These are phyloP conservation scores for Leucophenga montana DNA, from an alignment of 2,888 invertebrate species.

Conservation along the genomic window DNA sequence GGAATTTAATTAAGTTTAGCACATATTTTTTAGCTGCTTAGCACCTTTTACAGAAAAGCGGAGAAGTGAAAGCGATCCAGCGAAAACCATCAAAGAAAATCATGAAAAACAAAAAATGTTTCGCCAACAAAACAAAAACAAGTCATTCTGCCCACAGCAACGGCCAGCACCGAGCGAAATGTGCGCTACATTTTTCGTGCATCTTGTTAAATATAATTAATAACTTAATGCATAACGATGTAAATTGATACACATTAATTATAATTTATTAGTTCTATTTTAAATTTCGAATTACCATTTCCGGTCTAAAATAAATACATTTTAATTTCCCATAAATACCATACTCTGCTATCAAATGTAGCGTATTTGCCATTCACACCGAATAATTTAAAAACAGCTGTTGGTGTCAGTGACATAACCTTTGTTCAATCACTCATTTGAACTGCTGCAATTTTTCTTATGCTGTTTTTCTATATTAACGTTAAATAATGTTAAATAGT, in stretches of 20 bases:
- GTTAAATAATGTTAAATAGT: slow-evolving; percentile 53
- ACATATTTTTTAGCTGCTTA: slow-evolving; percentile 1
- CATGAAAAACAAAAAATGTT: slow-evolving; percentile 1
- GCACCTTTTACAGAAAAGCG: not conserved
- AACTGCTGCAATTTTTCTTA: not conserved
- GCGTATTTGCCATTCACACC: slow-evolving; percentile 17
- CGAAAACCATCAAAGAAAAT: slow-evolving; percentile 2
- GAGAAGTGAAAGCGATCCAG: slow-evolving; percentile 18
- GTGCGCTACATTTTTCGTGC: no score
- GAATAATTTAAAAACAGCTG: not conserved
- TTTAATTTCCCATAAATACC: no score
- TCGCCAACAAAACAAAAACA: slow-evolving; percentile 23
- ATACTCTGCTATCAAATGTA: not conserved
- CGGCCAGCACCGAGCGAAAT: no score
- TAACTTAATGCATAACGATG: no score
- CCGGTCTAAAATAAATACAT: no score
- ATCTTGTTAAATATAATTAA: no score
- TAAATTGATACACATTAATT: no score
- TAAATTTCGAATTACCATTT: no score
- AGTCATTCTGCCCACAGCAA: no score
- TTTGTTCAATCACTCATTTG: not conserved
- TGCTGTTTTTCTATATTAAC: not conserved
- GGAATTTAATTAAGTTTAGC: not conserved
- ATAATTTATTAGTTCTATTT: no score
- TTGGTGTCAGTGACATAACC: slow-evolving; percentile 18